Evolutionary conservation across 2,113 vertebrate genomes (phyloP), one percentile per base, ranked within the genome.

Genomic region (Microcebus jonahi): DNA sequence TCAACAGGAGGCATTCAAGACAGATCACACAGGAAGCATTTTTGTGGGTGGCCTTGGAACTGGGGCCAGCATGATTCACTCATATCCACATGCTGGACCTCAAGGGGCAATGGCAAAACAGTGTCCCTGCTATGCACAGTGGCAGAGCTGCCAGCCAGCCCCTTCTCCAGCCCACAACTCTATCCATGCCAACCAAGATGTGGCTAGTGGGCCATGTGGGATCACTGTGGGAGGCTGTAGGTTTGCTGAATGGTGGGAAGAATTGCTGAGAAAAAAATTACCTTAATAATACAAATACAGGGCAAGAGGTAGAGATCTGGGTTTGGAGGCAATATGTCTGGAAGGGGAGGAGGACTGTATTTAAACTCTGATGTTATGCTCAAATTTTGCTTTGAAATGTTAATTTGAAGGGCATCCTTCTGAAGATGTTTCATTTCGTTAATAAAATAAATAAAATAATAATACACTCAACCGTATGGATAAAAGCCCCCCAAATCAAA

Each of bases 401-500:
- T 81, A 1, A 70, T 14, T 68, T 81, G 21, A 87, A 95, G 21
- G 14, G 1, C 8, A 55, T 39, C 3, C 1, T 68, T 95, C 53
- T 39, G 77, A 86, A 87, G 48, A 83, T 34, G n/a, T 77, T 82
- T 65, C 70, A 29, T 48, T 36, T 61, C 12, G 50, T 48, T 92
- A 91, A 95, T 67, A n/a, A 20, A 36, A 79, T 14, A 86, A 61
- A n/a, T 29, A 84, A 68, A 87, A 57, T 90, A 45, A 50, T 48
- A 89, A 23, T 48, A 71, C 63, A 59, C 2, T 50, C 20, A 95
- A 53, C 15, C 21, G 3, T 65, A n/a, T 23, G n/a, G n/a, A 31
- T 36, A 55, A 89, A 94, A 92, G 2, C 20, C 13, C 50, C 53
- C 92, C 42, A 71, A 97, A 92, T 68, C 29, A 88, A 88, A 63